Base-by-base conservation (phyloP, 2,797 vertebrate genomes). In the Halcyon badia region DNA sequence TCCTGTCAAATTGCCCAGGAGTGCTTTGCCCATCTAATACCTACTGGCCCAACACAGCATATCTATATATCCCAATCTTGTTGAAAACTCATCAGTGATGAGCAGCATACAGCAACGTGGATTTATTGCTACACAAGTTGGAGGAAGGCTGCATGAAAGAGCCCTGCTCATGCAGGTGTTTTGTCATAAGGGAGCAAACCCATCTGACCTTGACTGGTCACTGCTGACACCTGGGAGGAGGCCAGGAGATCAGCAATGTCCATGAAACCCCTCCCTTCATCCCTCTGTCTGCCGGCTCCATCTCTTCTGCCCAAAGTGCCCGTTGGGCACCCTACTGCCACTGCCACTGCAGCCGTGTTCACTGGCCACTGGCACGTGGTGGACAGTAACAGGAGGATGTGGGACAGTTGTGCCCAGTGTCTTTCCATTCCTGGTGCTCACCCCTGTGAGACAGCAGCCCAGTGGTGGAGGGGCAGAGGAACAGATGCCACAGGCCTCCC, bases 351-450 rank as follows among this genome's bases (percentile, higher is more conserved):
- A 44, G 62, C 61, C 11, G 1, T 22, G 14, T 14, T n/a, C 44
- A n/a, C 46, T 62, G 62, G 26, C 26, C 48, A 21, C 26, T 42
- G 70, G 30, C 9, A 42, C 7, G 17, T 37, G 31, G 19, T 37
- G 14, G n/a, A 6, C 44, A n/a, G 14, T 6, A 33, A 19, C 0
- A 1, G 19, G 33, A 80, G 21, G 49, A 57, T 0, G 0, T 33
- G 31, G 44, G 19, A 52, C 24, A 35, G 25, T 5, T n/a, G 33
- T 56, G 35, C 14, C 31, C 31, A 2, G 31, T 18, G 9, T 41
- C 14, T 49, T 14, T 56, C 31, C 33, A 17, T 48, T 35, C 18
- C 26, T 4, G 1, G 30, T 56, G 60, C 54, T 35, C 21, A 30
- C 9, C 18, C 25, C 35, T 9, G 17, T 37, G 20, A 78, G n/a